phyloP scores from a whole-genome alignment of 2,113 vertebrate species.

The Progne subis region DNA sequence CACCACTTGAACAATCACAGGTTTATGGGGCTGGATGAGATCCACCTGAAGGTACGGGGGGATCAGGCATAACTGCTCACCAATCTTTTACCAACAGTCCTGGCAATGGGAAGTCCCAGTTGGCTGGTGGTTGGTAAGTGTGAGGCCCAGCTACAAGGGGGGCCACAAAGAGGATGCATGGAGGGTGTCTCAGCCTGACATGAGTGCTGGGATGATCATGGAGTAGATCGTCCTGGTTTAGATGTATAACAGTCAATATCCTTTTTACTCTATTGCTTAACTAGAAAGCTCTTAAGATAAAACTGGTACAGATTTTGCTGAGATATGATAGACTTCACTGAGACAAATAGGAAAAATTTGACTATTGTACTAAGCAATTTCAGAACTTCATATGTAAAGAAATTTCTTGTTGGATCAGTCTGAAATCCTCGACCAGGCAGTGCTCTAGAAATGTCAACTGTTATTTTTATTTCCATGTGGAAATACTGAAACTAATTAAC shows the following conservation, averaged over 20 bases:
- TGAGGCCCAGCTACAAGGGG: neutral
- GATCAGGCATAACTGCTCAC: neutral
- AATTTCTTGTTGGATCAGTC: neutral
- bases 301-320: neutral
- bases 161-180: neutral
- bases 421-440: neutral
- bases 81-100: too few species aligned
- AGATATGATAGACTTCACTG: neutral
- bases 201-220: too few species aligned
- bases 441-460: neutral
- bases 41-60: neutral
- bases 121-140: neutral
- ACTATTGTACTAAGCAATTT: neutral
- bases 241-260: neutral
- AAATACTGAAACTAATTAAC: conserved; percentile 38
- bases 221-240: neutral
- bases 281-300: neutral
- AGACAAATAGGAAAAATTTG: neutral
- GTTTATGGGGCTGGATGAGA: neutral
- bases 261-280: neutral
- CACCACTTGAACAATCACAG: neutral
- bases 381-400: neutral
- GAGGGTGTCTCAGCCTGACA: neutral
- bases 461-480: neutral
- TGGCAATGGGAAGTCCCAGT: neutral